Percentiles rank a stretch among this genome's conserved stretches.
These are phyloP conservation scores for Actinopyga echinites DNA, from an alignment of 53 echinoderm and acorn worm genomes.

Conservation along the genomic window DNA sequence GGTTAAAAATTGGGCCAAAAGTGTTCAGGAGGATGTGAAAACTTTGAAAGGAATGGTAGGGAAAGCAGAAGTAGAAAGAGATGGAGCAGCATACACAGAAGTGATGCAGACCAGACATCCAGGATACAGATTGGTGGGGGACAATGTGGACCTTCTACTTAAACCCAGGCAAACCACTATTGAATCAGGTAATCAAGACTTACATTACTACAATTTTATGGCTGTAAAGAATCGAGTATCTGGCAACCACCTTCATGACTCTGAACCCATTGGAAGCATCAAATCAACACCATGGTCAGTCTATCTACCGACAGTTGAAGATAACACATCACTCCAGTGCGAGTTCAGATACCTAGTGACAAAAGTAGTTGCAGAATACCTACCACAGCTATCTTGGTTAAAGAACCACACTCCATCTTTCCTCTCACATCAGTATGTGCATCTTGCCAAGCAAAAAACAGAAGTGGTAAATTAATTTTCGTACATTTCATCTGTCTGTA, in stretches of 20 bases:
- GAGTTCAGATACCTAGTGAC: neutral
- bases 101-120: conserved; percentile 15
- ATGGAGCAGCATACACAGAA: neutral
- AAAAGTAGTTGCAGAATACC: neutral
- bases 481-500: neutral
- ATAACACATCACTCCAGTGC: neutral
- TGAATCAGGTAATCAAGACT: conserved; percentile 18
- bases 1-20: conserved; percentile 3
- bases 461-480: conserved; percentile 10
- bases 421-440: neutral
- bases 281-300: neutral
- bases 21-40: neutral
- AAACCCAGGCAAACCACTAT: conserved; percentile 49
- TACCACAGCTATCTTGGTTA: neutral
- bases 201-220: conserved; percentile 48
- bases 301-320: conserved; percentile 5
- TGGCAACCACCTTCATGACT: neutral
- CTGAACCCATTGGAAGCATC: neutral
- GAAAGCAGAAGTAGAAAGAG: neutral
- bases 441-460: neutral
- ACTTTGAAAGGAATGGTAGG: neutral
- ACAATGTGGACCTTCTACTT: conserved; percentile 62
- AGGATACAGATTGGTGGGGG: conserved; percentile 39
- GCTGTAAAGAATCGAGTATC: conserved; percentile 59
- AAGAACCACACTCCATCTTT: neutral